Base-by-base conservation (phyloP, 2,888 invertebrate genomes). In the Ganaspis brasiliensis region DNA sequence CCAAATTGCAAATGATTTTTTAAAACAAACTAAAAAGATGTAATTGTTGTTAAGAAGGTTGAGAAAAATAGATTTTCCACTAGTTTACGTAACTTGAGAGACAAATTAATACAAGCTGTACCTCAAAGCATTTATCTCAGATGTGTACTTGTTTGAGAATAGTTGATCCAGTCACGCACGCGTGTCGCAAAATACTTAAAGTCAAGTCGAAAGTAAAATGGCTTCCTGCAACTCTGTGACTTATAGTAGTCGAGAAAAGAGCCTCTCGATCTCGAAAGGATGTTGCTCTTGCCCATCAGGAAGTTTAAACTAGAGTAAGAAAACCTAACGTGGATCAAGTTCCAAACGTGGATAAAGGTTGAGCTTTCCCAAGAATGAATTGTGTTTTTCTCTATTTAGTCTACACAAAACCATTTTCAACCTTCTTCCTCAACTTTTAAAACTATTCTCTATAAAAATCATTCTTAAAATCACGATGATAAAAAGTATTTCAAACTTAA, bases 141-240 rank as follows among this genome's bases (percentile, higher is more conserved):
- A 59, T 31, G 57, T 59, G 10, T 10, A 10, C 40, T 12, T 40
- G 40, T 49, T n/a, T 49, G 49, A 49, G 49, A 49, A 49, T 52
- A 52, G 52, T 19, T 52, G 52, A 52, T 52, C 52, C 52, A 52
- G 52, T 52, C 52, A 52, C 52, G 52, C 57, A 31, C 31, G 57
- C 31, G 59, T 59, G 59, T 59, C 31, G 59, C 59, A 59, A 59
- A 59, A 59, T 59, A 59, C 59, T 59, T 59, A 59, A 59, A 59
- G 31, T 59, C 31, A 59, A 31, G 31, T 31, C 59, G 31, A 59
- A 59, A 59, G 59, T 10, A 59, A 59, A 59, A 59, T 59, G 31
- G 16, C n/a, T 59, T 59, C 59, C 59, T 59, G 59, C 31, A 59
- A 16, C 19, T 12, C 61, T 31, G n/a, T 59, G 61, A 19, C 16